Evolutionary conservation across 1,140 invertebrate genomes (phyloP), one percentile per base, ranked within the genome.

Genomic region (Drosophila lini): DNA sequence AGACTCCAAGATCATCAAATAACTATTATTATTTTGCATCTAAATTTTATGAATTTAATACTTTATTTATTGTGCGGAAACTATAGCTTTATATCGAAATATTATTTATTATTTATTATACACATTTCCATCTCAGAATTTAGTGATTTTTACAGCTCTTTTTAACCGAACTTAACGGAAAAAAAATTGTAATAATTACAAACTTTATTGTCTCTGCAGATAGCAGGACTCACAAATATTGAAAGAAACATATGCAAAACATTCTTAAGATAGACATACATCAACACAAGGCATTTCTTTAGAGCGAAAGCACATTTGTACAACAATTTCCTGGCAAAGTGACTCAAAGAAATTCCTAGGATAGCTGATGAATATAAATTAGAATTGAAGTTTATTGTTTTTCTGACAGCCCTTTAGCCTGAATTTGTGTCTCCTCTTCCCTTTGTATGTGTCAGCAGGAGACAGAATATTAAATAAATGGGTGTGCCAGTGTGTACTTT

Each of bases 351-450:
- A 36, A 73, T 42, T 42, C 19, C 48, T 28, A 1, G 2, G 22
- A 13, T 50, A 70, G 40, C 41, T 19, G 45, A 58, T 74, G 10
- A 40, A 74, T 28, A 22, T 34, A 47, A 64, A 44, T 47, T 42
- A n/a, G 16, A 52, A 73, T 52, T 34, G 15, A 73, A 48, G 40
- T 48, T 73, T 31, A 73, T 74, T 62, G 36, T 41, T 50, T 32
- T 34, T 32, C n/a, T 22, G 36, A 67, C 42, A 25, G 16, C 13
- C 16, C 38, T 55, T 19, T 5, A 25, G 9, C 13, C n/a, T 11
- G 44, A 44, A 44, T 44, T 22, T 34, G 15, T 42, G 4, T 11
- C 45, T 19, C 15, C 38, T 8, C 38, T 8, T 16, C 15, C 22
- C n/a, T 55, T 44, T 25, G 38, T 31, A 2, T 16, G 10, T 31